phyloP scores from a whole-genome alignment of 2,797 vertebrate genomes.

The Karalla daura region DNA sequence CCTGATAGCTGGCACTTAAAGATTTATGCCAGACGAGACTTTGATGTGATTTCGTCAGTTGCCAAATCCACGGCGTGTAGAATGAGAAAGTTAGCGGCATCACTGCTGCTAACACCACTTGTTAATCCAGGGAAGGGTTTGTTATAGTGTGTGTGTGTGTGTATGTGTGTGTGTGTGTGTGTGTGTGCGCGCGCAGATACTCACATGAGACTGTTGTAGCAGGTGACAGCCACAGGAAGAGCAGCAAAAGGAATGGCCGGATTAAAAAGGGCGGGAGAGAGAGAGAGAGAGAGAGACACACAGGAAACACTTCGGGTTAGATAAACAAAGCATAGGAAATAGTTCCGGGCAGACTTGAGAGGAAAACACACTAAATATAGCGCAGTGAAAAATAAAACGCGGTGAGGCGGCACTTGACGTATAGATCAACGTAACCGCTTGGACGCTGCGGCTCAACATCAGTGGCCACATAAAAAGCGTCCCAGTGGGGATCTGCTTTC shows the following conservation, averaged over 20 bases:
- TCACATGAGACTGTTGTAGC: slow-evolving; percentile 77
- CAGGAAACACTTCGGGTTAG: slow-evolving; percentile 54
- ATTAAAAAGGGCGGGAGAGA: slow-evolving; percentile 8
- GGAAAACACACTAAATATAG: too few species aligned
- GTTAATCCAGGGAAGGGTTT: not conserved
- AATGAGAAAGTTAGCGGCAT: slow-evolving; percentile 32
- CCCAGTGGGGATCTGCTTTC: too few species aligned
- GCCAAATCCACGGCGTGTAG: slow-evolving; percentile 17
- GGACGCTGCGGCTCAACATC: too few species aligned
- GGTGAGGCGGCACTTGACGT: too few species aligned
- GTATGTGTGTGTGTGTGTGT: too few species aligned
- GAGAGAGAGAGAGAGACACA: slow-evolving; percentile 27
- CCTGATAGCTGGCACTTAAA: slow-evolving; percentile 40
- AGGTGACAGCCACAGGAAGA: slow-evolving; percentile 49
- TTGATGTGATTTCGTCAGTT: slow-evolving; percentile 59
- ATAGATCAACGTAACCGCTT: too few species aligned
- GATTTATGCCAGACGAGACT: slow-evolving; percentile 42
- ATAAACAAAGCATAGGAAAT: not conserved
- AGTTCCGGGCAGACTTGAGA: not conserved
- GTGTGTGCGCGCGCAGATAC: too few species aligned
- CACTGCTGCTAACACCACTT: slow-evolving; percentile 19
- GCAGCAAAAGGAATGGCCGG: slow-evolving; percentile 33
- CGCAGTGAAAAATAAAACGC: too few species aligned
- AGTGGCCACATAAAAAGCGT: too few species aligned
- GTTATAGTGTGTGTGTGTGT: too few species aligned